Evolutionary conservation across 2,888 invertebrate species (phyloP), one percentile per base, ranked within the genome.

Genomic region (Nomada ruficornis): DNA sequence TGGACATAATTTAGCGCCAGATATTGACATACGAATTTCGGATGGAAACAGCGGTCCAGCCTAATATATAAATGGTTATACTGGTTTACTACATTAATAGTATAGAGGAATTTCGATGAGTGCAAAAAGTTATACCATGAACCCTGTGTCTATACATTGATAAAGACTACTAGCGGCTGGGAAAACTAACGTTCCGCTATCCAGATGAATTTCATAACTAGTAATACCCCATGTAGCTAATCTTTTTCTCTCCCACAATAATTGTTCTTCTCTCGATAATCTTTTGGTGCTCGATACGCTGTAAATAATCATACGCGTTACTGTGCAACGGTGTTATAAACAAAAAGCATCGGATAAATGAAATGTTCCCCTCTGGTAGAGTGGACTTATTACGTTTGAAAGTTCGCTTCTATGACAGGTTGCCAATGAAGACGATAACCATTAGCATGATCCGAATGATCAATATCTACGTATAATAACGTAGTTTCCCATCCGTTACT

Each of bases 201-300:
- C 95, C 50, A 96, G 95, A 90, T 98, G 97, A 70, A 98, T 95
- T 93, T 98, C 98, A 91, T 98, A 99, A 0, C 98, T 97, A 0
- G 98, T 98, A 76, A 99, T 98, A 29, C 99, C 98, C 97, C 98
- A 98, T 0, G 97, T 97, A 0, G 98, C 97, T 59, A 98, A 95
- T 73, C 99, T 95, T 94, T 98, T 98, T 42, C 99, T 94, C 93
- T 99, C 99, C 95, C 98, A 97, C 80, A 98, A 95, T 70, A 99
- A 94, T 93, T 98, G 98, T 92, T 98, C 98, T 92, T 99, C 99
- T 52, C 97, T 95, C 0, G 98, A 98, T 95, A 96, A 96, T 90
- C 95, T 95, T 72, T 95, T 95, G 0, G 95, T 94, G 4, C 95
- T 94, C 36, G 95, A 95, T 10, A 92, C 91, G 57, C 94, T 94